Evolutionary conservation across 2,888 invertebrate species (phyloP).

Genomic region (Lacanobia wlatinum): DNA sequence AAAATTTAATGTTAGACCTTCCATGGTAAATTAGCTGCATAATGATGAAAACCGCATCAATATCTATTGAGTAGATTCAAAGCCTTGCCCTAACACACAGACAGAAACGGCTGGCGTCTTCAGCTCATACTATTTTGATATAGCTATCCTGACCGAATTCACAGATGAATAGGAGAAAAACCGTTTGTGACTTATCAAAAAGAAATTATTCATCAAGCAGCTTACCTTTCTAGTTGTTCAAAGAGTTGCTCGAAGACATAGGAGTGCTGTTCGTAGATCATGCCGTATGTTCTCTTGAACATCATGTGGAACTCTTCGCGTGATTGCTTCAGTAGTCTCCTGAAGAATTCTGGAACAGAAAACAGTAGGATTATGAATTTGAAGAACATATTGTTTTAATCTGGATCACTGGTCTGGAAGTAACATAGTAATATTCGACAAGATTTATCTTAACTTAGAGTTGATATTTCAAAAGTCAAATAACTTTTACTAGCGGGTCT

Average conservation of each 20-base stretch:
- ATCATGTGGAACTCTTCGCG: slow-evolving; percentile 97
- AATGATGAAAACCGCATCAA: slow-evolving; percentile 1
- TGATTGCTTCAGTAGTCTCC: slow-evolving; percentile 95
- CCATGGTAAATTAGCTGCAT: not conserved
- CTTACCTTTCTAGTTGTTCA: slow-evolving; percentile 94
- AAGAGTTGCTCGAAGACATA: slow-evolving; percentile 98
- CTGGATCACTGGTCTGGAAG: not conserved
- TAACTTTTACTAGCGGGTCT: too few relatives aligned
- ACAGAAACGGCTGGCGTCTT: not conserved
- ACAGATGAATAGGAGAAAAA: not conserved
- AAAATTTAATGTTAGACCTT: not conserved
- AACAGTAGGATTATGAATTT: slow-evolving; percentile 29
- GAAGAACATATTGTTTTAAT: not conserved
- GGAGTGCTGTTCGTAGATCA: slow-evolving; percentile 98
- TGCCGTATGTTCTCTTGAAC: slow-evolving; percentile 98
- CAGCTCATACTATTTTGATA: too few relatives aligned
- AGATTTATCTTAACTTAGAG: too few relatives aligned
- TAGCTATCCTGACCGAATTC: not conserved
- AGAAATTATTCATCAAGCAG: not conserved
- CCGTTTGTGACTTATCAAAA: not conserved
- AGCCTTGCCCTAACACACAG: not conserved
- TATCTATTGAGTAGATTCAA: not conserved
- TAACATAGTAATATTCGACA: too few relatives aligned
- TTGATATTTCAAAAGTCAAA: too few relatives aligned
- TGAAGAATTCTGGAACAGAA: slow-evolving; percentile 95